Percentiles rank a stretch among this genome's conserved stretches.
phyloP scores from a whole-genome alignment of 2,797 vertebrate species.

The Sandelia bainsii region DNA sequence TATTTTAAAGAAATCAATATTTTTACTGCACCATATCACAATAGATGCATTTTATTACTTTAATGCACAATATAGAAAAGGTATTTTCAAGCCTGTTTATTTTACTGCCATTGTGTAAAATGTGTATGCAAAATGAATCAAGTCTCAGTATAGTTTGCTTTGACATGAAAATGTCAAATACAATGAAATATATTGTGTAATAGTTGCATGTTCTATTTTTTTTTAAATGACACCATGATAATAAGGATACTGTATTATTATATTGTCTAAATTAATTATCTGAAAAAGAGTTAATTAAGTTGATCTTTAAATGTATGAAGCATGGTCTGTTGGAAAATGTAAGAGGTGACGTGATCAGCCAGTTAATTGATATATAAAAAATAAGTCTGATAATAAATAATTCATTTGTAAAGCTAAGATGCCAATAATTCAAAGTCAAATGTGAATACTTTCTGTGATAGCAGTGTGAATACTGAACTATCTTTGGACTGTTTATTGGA shows the following conservation, averaged over 20 bases:
- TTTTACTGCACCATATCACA: conserved; percentile 12
- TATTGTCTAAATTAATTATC: not conserved
- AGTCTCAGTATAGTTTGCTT: not conserved
- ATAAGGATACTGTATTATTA: not conserved
- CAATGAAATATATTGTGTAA: not conserved
- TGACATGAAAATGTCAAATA: not conserved
- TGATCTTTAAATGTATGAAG: not conserved
- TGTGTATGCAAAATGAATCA: too few relatives aligned
- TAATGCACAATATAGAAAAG: not conserved
- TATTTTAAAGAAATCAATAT: conserved; percentile 11
- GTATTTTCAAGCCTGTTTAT: not conserved
- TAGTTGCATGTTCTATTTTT: not conserved
- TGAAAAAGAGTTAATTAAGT: not conserved
- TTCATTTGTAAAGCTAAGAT: not conserved
- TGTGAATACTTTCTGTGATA: not conserved
- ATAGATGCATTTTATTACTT: not conserved
- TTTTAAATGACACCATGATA: not conserved
- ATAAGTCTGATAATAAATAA: not conserved
- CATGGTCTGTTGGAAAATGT: not conserved
- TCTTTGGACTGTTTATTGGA: not conserved
- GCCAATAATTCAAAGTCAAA: not conserved
- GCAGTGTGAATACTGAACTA: not conserved
- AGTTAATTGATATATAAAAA: not conserved
- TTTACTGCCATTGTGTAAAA: not conserved
- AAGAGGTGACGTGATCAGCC: not conserved